Conservation (phyloP, 2,797 vertebrate species). For the Numenius phaeopus region DNA sequence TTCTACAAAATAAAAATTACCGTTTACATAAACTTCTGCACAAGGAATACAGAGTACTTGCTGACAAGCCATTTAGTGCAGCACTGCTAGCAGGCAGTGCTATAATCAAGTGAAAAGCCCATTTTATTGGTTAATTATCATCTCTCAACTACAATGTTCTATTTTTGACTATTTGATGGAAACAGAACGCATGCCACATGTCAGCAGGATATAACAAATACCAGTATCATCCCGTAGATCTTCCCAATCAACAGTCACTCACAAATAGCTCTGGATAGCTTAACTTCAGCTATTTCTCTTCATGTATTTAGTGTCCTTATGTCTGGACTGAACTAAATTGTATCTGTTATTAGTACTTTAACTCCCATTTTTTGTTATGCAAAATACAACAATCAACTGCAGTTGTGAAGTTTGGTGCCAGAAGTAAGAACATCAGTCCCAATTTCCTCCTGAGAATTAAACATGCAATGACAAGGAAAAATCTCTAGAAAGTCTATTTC, state of each 20-base stretch:
- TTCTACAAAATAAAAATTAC: background rate
- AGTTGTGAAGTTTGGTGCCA: background rate
- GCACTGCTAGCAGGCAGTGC: background rate
- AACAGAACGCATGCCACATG: background rate
- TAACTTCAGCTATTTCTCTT: background rate
- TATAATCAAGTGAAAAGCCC: conserved; percentile 18
- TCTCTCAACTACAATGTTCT: conserved; percentile 11
- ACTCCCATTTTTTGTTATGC: conserved; percentile 10
- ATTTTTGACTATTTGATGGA: conserved; percentile 8
- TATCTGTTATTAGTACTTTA: background rate
- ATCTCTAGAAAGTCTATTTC: conserved; percentile 18
- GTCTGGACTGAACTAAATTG: background rate
- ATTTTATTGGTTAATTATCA: conserved; percentile 32
- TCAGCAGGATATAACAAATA: conserved; percentile 34
- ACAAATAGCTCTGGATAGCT: conserved; percentile 14
- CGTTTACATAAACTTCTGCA: background rate
- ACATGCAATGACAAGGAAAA: background rate
- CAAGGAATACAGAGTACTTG: background rate
- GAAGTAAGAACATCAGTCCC: background rate
- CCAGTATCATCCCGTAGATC: background rate
- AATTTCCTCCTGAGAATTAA: background rate
- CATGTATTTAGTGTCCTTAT: background rate
- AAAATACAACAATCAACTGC: background rate
- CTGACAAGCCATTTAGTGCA: background rate
- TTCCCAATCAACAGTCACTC: conserved; percentile 37